phyloP scores from a whole-genome alignment of 2,113 vertebrate genomes.

The Baryphthengus martii region DNA sequence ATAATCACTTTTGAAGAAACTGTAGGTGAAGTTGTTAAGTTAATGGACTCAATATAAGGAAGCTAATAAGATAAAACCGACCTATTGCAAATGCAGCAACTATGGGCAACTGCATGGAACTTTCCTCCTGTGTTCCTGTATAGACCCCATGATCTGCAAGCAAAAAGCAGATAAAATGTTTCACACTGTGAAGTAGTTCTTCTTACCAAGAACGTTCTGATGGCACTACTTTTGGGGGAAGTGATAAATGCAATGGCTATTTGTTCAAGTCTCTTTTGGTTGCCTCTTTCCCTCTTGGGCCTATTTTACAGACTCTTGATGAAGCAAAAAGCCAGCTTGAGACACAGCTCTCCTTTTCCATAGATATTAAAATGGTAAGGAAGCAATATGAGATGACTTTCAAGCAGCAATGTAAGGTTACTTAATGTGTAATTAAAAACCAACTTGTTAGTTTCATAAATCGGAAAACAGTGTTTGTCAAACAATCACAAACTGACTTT shows the following conservation, averaged over 20 bases:
- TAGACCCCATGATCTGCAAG: not conserved
- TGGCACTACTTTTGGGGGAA: not conserved
- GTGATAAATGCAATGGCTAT: not conserved
- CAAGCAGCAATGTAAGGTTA: not conserved
- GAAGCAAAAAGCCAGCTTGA: not conserved
- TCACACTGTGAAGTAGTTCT: not conserved
- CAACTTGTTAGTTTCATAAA: not conserved
- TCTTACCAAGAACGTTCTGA: not conserved
- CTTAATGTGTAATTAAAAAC: not conserved
- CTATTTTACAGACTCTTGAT: not conserved
- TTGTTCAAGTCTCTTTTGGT: not conserved
- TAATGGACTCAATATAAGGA: not conserved
- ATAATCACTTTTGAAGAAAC: not conserved
- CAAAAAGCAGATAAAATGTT: not conserved
- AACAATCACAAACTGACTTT: not conserved
- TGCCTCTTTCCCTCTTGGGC: not conserved
- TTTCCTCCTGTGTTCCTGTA: not conserved
- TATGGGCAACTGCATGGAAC: not conserved
- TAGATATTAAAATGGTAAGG: not conserved
- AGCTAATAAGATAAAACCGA: not conserved
- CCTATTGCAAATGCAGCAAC: not conserved
- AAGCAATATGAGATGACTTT: not conserved
- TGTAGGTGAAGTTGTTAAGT: not conserved
- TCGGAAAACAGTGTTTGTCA: not conserved
- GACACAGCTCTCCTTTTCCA: not conserved